Base-by-base conservation (phyloP, 92 coral and sea anemone genomes). In the Phymanthus crucifer region DNA sequence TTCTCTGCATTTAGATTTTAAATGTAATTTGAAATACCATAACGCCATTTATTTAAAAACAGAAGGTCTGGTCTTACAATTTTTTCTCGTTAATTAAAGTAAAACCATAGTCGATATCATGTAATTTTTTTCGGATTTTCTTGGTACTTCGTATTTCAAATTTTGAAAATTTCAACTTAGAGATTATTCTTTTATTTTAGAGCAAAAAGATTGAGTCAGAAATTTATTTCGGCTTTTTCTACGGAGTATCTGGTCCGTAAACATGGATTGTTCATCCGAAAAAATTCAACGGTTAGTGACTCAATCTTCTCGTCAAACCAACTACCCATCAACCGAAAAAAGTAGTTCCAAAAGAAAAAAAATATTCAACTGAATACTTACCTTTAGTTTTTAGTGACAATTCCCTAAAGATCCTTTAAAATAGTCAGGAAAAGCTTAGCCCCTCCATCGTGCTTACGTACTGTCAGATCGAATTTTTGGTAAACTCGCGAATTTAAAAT, bases 401-500 rank as follows among this genome's bases (percentile, higher is more conserved):
- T 21, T 24, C 64, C 64, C 29, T 21, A 40, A 8, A 35, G 61
- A 21, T 45, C 8, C 56, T 26, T 18, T 3, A 43, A 74, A 45
- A 57, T 65, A 82, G 36, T 66, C 70, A 74, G 4, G 48, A 27
- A 74, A 12, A 31, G 58, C 66, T 57, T 17, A 66, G 9, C 66
- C 66, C 80, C 83, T 35, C 83, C 94, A 90, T 90, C 76, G 83
- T 83, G 83, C 75, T 40, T 21, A 73, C 86, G 43, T 82, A 45
- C 84, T 82, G 40, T 47, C 69, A 40, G 80, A 76, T 58, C 88
- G 84, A 83, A 87, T 89, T 81, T 64, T 69, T 86, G 29, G 70
- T 66, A 50, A 87, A 80, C 46, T 86, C 78, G 82, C 61, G 76
- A 89, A 87, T 87, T 77, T 84, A 68, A 65, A 70, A 87, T 90